Conservation (phyloP, 2,888 invertebrate species). For the Callyntrura sp. region DNA sequence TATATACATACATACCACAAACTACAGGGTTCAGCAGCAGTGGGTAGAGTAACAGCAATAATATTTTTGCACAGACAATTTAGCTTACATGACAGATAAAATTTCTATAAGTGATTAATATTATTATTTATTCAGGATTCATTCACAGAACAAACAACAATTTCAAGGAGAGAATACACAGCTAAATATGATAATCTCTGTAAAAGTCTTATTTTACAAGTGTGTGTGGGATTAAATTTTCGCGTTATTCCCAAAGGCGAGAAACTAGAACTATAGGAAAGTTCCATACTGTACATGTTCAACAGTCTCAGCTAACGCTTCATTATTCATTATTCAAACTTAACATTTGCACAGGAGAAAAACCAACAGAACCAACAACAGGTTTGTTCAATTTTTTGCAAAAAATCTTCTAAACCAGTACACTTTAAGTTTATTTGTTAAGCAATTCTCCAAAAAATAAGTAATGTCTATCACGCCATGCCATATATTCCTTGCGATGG, state of each 20-base stretch:
- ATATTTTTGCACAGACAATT: not conserved
- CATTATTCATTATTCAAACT: not conserved
- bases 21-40: too few species aligned
- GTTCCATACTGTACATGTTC: not conserved
- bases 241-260: not conserved
- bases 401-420: too few species aligned
- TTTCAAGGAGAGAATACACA: not conserved
- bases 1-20: too few species aligned
- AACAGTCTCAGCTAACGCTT: not conserved
- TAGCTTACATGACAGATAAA: not conserved
- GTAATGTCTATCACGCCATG: too few species aligned
- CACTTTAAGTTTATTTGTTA: too few species aligned
- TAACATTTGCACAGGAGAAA: too few species aligned
- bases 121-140: not conserved
- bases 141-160: not conserved
- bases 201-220: not conserved
- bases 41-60: not conserved
- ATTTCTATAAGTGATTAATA: not conserved
- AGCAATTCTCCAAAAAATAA: too few species aligned
- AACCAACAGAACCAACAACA: slow-evolving; percentile 3
- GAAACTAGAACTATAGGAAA: not conserved
- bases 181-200: slow-evolving; percentile 4
- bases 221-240: not conserved
- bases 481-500: too few species aligned
- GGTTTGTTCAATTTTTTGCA: slow-evolving; percentile 17